phyloP scores from a whole-genome alignment of 2,113 vertebrate genomes.

The Ellobius talpinus region DNA sequence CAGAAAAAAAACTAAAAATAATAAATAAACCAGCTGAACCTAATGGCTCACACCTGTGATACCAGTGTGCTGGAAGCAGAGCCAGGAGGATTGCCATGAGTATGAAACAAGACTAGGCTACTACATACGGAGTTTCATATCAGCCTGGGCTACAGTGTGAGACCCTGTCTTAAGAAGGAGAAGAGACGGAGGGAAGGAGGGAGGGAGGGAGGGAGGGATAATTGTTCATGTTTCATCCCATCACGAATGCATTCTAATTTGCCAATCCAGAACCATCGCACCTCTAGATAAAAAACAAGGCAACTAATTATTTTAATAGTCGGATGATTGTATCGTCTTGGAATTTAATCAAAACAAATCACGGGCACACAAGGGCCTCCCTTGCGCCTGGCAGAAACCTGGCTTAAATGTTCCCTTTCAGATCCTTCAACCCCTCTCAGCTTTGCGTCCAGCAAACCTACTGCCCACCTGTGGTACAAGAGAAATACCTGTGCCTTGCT shows the following conservation, averaged over 20 bases:
- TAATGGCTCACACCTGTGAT: not conserved
- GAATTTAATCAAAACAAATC: constrained; percentile 68
- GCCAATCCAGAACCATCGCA: constrained; percentile 54
- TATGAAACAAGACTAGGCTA: not conserved
- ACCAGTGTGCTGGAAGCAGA: not conserved
- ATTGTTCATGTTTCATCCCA: not conserved
- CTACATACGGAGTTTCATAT: not conserved
- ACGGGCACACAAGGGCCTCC: not conserved
- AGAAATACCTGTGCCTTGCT: not conserved
- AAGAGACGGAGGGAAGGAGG: not conserved
- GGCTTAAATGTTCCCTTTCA: constrained; percentile 17
- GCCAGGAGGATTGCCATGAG: not conserved
- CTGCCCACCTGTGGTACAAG: not conserved
- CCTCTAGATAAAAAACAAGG: constrained; percentile 49
- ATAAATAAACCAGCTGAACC: not conserved
- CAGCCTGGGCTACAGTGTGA: not conserved
- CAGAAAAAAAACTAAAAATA: not conserved
- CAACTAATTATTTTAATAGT: constrained; percentile 67
- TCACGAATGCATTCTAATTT: constrained; percentile 36
- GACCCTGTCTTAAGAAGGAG: not conserved
- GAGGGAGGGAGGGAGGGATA: not conserved
- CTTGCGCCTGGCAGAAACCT: not conserved
- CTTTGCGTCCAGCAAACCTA: not conserved
- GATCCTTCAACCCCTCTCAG: not conserved
- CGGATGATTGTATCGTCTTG: constrained; percentile 53